Percentiles rank a stretch among this genome's conserved stretches.
phyloP scores from a whole-genome alignment of 2,888 invertebrate species.

The Cantharis rustica region DNA sequence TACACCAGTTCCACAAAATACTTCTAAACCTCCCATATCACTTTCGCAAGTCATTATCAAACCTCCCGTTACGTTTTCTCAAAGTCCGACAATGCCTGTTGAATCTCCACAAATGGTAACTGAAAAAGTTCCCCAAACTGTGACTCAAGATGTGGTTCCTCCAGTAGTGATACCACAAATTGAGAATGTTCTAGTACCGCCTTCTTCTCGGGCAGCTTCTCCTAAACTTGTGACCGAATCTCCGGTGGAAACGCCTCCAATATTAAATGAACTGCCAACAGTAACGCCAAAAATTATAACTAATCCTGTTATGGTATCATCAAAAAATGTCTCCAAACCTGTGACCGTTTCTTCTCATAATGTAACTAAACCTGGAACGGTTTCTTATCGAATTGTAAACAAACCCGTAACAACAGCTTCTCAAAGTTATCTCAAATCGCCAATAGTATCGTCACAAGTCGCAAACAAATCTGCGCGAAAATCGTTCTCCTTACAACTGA shows the following conservation, averaged over 20 bases:
- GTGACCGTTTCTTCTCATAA: neutral
- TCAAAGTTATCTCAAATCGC: neutral
- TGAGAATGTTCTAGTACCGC: neutral
- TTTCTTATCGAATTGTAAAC: neutral
- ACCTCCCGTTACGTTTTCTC: neutral
- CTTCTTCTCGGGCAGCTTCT: neutral
- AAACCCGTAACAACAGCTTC: neutral
- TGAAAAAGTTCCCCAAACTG: neutral
- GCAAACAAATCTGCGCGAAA: neutral
- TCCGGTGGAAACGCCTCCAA: neutral
- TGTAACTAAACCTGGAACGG: neutral
- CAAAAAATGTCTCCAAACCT: neutral
- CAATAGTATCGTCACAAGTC: neutral
- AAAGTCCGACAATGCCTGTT: neutral
- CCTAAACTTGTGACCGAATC: neutral
- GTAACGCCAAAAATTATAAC: neutral
- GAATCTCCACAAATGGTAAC: neutral
- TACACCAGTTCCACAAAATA: neutral
- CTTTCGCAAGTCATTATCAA: neutral
- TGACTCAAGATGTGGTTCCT: neutral
- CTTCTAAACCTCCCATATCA: neutral
- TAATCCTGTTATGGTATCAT: neutral
- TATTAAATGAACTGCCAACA: neutral
- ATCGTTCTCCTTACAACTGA: neutral
- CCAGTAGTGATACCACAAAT: neutral